Conservation (phyloP, 1,140 invertebrate genomes). For the Papilio polyxenes region DNA sequence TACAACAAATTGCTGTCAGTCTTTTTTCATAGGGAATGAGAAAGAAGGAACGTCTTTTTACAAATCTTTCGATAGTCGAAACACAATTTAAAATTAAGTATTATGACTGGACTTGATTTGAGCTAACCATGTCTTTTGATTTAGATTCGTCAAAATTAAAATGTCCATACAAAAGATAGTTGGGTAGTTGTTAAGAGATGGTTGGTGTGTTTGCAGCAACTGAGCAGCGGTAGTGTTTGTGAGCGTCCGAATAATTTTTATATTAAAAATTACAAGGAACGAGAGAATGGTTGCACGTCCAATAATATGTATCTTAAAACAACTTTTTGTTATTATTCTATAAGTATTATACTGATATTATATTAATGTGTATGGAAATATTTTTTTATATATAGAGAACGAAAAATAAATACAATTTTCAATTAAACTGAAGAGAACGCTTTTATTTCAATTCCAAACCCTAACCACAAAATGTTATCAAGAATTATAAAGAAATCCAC, state of each 20-base stretch:
- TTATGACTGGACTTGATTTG: no score
- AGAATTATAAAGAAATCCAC: no score
- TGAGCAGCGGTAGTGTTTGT: slow-evolving; percentile 47
- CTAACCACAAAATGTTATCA: no score
- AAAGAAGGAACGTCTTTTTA: no score
- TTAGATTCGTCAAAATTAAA: not conserved
- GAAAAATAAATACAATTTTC: slow-evolving; percentile 70
- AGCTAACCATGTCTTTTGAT: no score
- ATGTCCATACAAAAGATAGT: slow-evolving; percentile 40
- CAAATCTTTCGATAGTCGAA: no score
- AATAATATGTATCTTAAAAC: slow-evolving; percentile 64
- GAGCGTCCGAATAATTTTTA: slow-evolving; percentile 76
- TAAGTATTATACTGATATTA: slow-evolving; percentile 74
- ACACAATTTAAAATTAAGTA: no score
- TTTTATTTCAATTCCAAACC: slow-evolving; percentile 14
- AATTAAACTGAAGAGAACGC: slow-evolving; percentile 45
- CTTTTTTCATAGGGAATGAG: no score
- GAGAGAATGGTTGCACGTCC: slow-evolving; percentile 74
- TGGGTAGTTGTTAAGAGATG: slow-evolving; percentile 46
- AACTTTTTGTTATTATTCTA: slow-evolving; percentile 64
- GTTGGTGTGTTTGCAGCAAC: slow-evolving; percentile 11
- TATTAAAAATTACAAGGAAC: slow-evolving; percentile 77
- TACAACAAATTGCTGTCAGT: no score
- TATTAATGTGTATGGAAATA: slow-evolving; percentile 73
- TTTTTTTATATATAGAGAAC: slow-evolving; percentile 77